Evolutionary conservation across 2,888 invertebrate species (phyloP).

Genomic region (Tinea trinotella): DNA sequence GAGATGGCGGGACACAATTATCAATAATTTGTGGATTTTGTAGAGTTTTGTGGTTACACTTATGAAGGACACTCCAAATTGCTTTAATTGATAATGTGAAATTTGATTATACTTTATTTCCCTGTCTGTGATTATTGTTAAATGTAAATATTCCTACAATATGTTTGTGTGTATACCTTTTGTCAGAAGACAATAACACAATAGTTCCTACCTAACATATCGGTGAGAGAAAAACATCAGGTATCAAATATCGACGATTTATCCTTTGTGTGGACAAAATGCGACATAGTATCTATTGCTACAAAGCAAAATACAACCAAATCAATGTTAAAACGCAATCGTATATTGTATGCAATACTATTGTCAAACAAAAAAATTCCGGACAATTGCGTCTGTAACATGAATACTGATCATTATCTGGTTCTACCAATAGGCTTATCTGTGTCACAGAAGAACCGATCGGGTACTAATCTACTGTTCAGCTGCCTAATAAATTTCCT

Average conservation of each 20-base stretch:
- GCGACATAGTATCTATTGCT: conserved; percentile 58
- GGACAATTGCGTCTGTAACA: conserved; percentile 60
- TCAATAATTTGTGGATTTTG: conserved; percentile 5
- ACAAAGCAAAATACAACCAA: conserved; percentile 42
- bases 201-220: neutral
- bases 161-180: neutral
- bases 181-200: neutral
- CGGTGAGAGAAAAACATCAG: conserved; percentile 41
- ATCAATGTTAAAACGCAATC: conserved; percentile 62
- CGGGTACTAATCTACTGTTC: conserved; percentile 46
- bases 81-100: neutral
- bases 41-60: neutral
- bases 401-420: conserved; percentile 67
- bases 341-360: conserved; percentile 46
- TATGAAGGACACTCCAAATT: neutral
- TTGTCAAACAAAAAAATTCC: conserved; percentile 30
- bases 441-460: conserved; percentile 53
- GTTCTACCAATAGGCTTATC: conserved; percentile 54
- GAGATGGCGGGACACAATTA: neutral
- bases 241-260: conserved; percentile 63
- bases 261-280: conserved; percentile 50
- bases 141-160: neutral
- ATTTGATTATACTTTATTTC: neutral
- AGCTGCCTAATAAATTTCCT: conserved; percentile 50
- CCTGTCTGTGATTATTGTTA: no score